Percentiles rank a stretch among this genome's conserved stretches.
These are phyloP conservation scores for Sialis lutaria DNA, from an alignment of 2,888 invertebrate species.

Conservation along the genomic window DNA sequence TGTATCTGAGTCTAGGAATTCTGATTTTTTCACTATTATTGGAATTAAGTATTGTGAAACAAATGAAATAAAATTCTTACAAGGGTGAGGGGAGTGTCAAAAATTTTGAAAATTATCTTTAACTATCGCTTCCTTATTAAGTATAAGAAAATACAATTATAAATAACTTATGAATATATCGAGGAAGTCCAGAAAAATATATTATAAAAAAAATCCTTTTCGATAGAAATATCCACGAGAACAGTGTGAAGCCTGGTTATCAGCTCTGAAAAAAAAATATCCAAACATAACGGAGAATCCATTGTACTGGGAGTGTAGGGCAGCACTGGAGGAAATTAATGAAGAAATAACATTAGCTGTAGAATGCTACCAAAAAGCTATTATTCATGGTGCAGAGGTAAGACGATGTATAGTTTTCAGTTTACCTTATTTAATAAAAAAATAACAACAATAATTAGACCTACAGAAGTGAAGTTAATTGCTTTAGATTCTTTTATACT, in stretches of 20 bases:
- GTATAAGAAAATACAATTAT: no score
- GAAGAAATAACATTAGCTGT: conserved; percentile 36
- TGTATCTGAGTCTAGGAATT: no score
- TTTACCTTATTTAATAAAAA: not conserved
- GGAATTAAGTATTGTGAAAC: no score
- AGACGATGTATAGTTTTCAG: conserved; percentile 1
- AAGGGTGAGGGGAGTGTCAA: no score
- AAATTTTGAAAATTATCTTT: no score
- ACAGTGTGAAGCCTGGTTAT: conserved; percentile 36
- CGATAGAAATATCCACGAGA: conserved; percentile 33
- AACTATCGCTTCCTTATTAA: no score
- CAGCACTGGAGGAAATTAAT: conserved; percentile 33
- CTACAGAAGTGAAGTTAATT: no score
- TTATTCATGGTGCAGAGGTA: conserved; percentile 38
- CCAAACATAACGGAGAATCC: conserved; percentile 25
- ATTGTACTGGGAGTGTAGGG: conserved; percentile 41
- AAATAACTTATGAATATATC: no score
- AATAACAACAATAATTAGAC: not conserved
- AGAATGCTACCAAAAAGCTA: conserved; percentile 38
- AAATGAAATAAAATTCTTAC: no score
- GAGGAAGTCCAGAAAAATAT: no score
- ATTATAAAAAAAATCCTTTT: conserved; percentile 5
- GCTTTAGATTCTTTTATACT: no score
- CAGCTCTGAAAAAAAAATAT: conserved; percentile 29
- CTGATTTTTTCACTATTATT: no score